phyloP scores from a whole-genome alignment of 2,113 vertebrate species.

The Halcyon senegalensis region DNA sequence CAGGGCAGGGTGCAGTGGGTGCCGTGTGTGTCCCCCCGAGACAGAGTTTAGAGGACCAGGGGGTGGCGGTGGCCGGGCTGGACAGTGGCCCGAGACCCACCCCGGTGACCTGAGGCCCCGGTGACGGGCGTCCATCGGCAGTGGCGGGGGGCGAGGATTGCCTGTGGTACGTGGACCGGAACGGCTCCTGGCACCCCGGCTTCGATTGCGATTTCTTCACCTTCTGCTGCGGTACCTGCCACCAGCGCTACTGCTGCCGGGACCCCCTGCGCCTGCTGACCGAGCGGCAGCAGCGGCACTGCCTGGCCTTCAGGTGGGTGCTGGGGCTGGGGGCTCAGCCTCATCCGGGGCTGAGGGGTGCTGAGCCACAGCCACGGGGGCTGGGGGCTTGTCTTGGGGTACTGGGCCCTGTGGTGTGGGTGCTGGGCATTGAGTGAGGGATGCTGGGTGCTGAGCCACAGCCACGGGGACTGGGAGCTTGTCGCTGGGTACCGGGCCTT shows the following conservation, averaged over 20 bases:
- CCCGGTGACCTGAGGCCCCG: not conserved
- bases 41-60: not conserved
- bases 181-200: conserved; percentile 52
- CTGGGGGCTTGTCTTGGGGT: no score
- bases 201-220: conserved; percentile 16
- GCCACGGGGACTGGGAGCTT: not conserved
- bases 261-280: conserved; percentile 51
- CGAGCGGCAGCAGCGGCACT: conserved; percentile 60
- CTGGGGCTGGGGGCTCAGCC: not conserved
- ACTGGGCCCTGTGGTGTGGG: not conserved
- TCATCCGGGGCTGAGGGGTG: not conserved
- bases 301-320: conserved; percentile 39
- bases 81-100: not conserved
- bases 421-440: not conserved
- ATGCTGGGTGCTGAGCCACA: not conserved
- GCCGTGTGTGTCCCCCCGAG: not conserved
- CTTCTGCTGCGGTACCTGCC: conserved; percentile 47
- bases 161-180: conserved; percentile 56
- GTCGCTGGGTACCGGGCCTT: not conserved
- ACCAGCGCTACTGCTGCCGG: conserved; percentile 46
- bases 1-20: no score
- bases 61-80: not conserved
- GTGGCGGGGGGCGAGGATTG: conserved; percentile 23
- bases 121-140: not conserved
- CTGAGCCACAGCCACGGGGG: not conserved